Conservation (phyloP, 2,113 vertebrate species). For the Ictalurus furcatus region DNA sequence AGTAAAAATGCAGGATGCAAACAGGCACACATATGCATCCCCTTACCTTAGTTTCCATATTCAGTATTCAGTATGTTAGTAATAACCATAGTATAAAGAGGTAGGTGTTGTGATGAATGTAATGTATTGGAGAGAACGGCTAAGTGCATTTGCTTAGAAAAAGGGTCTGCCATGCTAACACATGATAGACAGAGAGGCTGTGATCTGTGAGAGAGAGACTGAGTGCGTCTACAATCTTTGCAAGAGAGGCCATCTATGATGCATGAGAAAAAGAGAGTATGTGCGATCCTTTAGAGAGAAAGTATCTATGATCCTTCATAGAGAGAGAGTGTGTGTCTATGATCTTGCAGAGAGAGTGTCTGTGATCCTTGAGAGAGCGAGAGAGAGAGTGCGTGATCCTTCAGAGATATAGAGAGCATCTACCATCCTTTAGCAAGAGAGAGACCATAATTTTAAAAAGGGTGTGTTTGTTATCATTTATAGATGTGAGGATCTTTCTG, state of each 20-base stretch:
- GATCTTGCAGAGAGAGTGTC: too few relatives aligned
- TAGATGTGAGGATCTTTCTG: too few relatives aligned
- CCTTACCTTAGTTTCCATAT: neutral
- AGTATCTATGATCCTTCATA: too few relatives aligned
- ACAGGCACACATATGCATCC: neutral
- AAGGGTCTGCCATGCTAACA: neutral
- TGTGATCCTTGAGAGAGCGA: too few relatives aligned
- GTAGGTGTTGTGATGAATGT: neutral
- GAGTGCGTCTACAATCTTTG: too few relatives aligned
- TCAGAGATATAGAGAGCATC: too few relatives aligned
- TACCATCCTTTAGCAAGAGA: neutral
- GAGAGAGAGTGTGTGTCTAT: too few relatives aligned
- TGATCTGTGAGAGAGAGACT: neutral
- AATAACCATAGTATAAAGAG: too few relatives aligned
- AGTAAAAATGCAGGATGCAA: neutral
- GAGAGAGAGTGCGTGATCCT: too few relatives aligned
- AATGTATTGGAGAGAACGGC: neutral
- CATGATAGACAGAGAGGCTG: neutral
- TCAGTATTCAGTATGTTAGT: neutral
- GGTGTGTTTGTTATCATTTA: neutral
- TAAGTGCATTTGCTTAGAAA: neutral
- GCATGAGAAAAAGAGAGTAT: neutral
- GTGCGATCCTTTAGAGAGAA: neutral
- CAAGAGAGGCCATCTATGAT: neutral
- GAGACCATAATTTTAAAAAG: too few relatives aligned